Conservation (phyloP, 1,140 invertebrate genomes). For the Calephelis virginiensis region DNA sequence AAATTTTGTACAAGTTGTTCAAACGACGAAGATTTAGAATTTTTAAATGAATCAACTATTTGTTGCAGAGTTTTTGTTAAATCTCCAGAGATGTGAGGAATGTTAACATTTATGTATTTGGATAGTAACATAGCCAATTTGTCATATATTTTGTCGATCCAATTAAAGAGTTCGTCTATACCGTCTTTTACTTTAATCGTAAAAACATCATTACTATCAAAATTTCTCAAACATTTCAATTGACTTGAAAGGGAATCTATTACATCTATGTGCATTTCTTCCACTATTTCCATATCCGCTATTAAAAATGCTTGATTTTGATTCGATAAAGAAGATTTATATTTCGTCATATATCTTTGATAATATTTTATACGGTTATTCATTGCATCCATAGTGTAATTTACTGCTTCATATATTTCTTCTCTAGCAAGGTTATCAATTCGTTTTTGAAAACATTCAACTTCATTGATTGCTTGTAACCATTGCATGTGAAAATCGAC, state of each 20-base stretch:
- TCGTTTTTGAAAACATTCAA: slow-evolving; percentile 54
- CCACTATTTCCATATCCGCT: slow-evolving; percentile 62
- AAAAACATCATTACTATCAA: slow-evolving; percentile 45
- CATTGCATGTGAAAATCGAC: slow-evolving; percentile 64
- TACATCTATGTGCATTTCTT: slow-evolving; percentile 65
- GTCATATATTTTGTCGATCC: slow-evolving; percentile 66
- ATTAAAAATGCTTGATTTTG: slow-evolving; percentile 43
- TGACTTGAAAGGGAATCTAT: slow-evolving; percentile 45
- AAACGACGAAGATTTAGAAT: slow-evolving; percentile 36
- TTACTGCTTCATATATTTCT: slow-evolving; percentile 51
- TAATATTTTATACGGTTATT: slow-evolving; percentile 49
- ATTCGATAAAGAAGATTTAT: slow-evolving; percentile 43
- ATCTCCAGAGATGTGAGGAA: slow-evolving; percentile 46
- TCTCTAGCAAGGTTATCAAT: slow-evolving; percentile 43
- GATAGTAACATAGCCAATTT: slow-evolving; percentile 44
- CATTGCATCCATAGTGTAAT: slow-evolving; percentile 60
- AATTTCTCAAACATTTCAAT: slow-evolving; percentile 52
- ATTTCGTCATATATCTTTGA: slow-evolving; percentile 54
- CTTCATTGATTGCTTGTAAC: slow-evolving; percentile 55
- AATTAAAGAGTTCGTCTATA: slow-evolving; percentile 50
- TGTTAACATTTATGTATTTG: slow-evolving; percentile 53
- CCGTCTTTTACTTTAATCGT: slow-evolving; percentile 43
- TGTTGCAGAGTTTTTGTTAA: slow-evolving; percentile 64
- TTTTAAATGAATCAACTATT: slow-evolving; percentile 54
- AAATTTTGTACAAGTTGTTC: slow-evolving; percentile 50